Evolutionary conservation across 2,113 vertebrate species (phyloP).

Genomic region (Mola mola): DNA sequence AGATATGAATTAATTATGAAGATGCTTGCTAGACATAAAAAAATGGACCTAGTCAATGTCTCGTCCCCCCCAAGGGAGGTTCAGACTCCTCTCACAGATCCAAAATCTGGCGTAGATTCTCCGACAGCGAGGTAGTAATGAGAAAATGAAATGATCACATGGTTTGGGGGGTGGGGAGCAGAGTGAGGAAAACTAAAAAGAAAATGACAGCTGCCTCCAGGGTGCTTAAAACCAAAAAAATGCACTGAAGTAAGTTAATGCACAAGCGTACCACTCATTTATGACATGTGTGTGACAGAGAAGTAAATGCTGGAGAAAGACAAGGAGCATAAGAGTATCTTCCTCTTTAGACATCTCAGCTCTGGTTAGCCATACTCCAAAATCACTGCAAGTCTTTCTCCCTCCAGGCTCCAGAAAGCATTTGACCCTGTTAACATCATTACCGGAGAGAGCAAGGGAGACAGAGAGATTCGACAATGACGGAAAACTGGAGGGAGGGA

Average conservation of each 20-base stretch:
- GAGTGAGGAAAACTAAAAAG: constrained; percentile 15
- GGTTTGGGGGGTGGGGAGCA: not conserved
- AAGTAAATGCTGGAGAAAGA: constrained; percentile 39
- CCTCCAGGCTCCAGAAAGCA: constrained; percentile 53
- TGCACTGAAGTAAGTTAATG: constrained; percentile 31
- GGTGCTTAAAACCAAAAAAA: constrained; percentile 35
- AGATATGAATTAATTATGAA: constrained; percentile 57
- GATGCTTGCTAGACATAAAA: constrained; percentile 18
- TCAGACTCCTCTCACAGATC: constrained; percentile 45
- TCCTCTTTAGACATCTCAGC: constrained; percentile 28
- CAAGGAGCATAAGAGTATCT: constrained; percentile 18
- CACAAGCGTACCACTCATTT: constrained; percentile 31
- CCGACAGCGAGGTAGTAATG: constrained; percentile 24
- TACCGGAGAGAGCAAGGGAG: constrained; percentile 54
- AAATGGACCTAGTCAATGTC: constrained; percentile 47
- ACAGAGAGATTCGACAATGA: constrained; percentile 54
- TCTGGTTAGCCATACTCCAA: constrained; percentile 51
- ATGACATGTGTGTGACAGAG: constrained; percentile 8
- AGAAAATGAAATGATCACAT: constrained; percentile 14
- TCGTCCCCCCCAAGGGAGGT: constrained; percentile 31
- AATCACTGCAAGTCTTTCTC: constrained; percentile 45
- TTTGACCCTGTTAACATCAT: constrained; percentile 70
- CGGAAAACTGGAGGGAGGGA: constrained; percentile 31
- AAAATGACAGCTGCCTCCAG: constrained; percentile 35
- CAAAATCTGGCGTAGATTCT: constrained; percentile 45